Conservation (phyloP, 2,797 vertebrate species). For the Yasuhikotakia modesta region DNA sequence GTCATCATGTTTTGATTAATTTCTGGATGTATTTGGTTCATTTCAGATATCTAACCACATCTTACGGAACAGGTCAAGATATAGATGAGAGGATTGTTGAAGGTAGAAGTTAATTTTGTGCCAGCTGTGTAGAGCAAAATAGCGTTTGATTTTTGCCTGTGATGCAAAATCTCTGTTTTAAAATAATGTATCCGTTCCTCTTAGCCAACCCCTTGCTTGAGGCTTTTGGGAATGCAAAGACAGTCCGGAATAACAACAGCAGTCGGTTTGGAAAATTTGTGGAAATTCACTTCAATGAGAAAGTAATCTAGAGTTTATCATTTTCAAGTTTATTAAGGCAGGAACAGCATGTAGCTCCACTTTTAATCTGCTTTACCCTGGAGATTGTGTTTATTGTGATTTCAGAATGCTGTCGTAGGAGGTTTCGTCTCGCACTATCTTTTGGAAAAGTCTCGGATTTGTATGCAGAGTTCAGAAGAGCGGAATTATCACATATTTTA, state of each 20-base stretch:
- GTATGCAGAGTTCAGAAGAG: conserved; percentile 95
- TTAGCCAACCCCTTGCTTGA: conserved; percentile 95
- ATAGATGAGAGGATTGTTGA: conserved; percentile 99
- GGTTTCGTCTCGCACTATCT: conserved; percentile 98
- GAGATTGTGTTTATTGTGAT: conserved; percentile 1
- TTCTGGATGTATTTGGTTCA: not conserved
- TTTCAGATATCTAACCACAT: conserved; percentile 92
- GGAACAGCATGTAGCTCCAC: not conserved
- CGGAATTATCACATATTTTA: conserved; percentile 99
- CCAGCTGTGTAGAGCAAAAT: not conserved
- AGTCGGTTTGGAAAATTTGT: conserved; percentile 99
- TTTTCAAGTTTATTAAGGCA: not conserved
- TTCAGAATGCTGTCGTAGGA: conserved; percentile 91
- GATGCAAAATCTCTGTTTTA: not conserved
- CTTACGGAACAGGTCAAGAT: conserved; percentile 96
- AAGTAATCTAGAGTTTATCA: conserved; percentile 74
- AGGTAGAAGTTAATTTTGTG: conserved; percentile 74
- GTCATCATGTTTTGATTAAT: not conserved
- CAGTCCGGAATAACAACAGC: conserved; percentile 98
- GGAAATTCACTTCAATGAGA: conserved; percentile 98
- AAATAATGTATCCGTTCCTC: conserved; percentile 12
- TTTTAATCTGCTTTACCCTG: not conserved
- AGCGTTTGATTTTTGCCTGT: not conserved
- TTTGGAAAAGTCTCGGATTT: conserved; percentile 98
- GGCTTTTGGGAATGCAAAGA: conserved; percentile 98